Conservation (phyloP, 2,888 invertebrate genomes). For the Lasioglossum villosulum region DNA sequence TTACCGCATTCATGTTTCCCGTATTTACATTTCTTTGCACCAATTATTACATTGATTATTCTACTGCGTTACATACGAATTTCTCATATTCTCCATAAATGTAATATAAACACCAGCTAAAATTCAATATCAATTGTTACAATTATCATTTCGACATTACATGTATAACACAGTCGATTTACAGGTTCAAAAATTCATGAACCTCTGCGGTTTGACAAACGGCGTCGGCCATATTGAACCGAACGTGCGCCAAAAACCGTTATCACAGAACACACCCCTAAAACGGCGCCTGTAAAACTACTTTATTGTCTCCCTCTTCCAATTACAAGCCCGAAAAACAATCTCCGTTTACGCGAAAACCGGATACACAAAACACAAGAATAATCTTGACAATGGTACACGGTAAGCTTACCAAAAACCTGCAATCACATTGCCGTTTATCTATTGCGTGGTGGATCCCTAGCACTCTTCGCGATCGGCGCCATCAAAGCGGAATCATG, state of each 20-base stretch:
- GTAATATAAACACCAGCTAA: not conserved
- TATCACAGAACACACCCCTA: not conserved
- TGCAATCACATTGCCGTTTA: not conserved
- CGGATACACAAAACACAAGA: not conserved
- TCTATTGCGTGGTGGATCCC: not conserved
- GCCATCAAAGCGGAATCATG: conserved; percentile 1
- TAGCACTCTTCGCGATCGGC: not conserved
- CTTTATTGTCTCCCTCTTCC: not conserved
- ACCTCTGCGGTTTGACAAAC: not conserved
- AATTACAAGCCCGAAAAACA: not conserved
- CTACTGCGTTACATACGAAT: not conserved
- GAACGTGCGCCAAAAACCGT: not conserved
- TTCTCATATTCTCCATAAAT: not conserved
- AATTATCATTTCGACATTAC: not conserved
- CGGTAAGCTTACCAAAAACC: not conserved
- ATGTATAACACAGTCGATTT: not conserved
- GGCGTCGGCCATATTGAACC: not conserved
- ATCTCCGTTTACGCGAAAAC: not conserved
- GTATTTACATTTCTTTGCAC: not conserved
- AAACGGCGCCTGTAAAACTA: not conserved
- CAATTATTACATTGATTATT: not conserved
- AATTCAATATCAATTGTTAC: not conserved
- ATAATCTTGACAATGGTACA: not conserved
- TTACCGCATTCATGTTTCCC: not conserved
- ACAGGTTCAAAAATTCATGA: not conserved